Evolutionary conservation across 1,140 invertebrate species (phyloP).

Genomic region (Dinoponera quadriceps): DNA sequence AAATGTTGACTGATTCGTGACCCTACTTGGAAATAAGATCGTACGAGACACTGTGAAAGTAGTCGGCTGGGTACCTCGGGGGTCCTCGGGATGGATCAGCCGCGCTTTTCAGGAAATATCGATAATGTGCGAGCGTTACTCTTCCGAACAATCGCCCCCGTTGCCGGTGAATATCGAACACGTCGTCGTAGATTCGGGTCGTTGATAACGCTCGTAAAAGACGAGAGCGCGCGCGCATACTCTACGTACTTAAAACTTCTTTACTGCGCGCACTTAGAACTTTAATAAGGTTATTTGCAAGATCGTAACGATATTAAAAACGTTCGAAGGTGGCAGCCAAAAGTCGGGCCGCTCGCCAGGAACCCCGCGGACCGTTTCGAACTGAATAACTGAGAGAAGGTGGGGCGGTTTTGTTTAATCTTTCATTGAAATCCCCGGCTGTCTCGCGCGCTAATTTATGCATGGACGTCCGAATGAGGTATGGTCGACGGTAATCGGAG

Average conservation of each 20-base stretch:
- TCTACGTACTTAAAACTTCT: constrained; percentile 47
- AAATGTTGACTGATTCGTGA: constrained; percentile 1
- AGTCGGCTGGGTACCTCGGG: constrained; percentile 1
- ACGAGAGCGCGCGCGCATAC: background rate
- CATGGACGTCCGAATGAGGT: background rate
- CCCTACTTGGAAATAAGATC: background rate
- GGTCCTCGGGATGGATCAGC: constrained; percentile 28
- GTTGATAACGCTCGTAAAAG: constrained; percentile 41
- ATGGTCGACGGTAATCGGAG: constrained; percentile 7
- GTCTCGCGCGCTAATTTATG: constrained; percentile 27
- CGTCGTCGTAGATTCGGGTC: constrained; percentile 21
- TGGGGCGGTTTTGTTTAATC: constrained; percentile 14
- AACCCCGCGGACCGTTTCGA: background rate
- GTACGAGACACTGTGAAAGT: background rate
- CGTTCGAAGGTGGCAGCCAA: background rate
- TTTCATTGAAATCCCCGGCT: constrained; percentile 6
- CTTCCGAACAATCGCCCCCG: constrained; percentile 37
- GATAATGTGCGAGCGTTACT: constrained; percentile 46
- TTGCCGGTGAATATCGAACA: constrained; percentile 23
- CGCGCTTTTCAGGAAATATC: constrained; percentile 46
- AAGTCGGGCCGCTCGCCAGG: background rate
- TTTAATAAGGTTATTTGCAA: constrained; percentile 36
- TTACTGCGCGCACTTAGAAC: constrained; percentile 20
- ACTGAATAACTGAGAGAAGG: background rate
- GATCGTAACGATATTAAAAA: constrained; percentile 28